Percentiles rank a stretch among this genome's conserved stretches.
phyloP scores from a whole-genome alignment of 2,113 vertebrate genomes.

The Poecile atricapillus region DNA sequence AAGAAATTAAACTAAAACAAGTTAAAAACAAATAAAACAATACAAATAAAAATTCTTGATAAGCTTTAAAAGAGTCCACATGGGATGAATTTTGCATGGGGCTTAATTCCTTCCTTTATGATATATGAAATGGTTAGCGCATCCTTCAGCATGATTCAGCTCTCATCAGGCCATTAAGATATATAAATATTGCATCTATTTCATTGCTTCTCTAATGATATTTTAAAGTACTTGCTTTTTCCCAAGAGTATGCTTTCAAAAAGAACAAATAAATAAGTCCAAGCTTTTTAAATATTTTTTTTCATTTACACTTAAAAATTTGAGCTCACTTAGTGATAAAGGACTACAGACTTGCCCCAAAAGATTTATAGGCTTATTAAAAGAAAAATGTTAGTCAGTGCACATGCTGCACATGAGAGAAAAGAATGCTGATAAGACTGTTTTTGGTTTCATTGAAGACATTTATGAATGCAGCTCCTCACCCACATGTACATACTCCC shows the following conservation, averaged over 20 bases:
- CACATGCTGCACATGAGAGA: background rate
- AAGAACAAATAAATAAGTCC: constrained; percentile 16
- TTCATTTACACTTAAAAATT: background rate
- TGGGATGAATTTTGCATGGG: background rate
- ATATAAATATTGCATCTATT: background rate
- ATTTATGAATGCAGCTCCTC: background rate
- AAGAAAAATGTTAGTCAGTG: background rate
- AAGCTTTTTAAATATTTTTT: background rate
- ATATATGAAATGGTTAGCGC: background rate
- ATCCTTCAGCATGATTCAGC: background rate
- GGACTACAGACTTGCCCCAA: background rate
- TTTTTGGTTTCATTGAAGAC: background rate
- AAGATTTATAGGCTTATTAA: background rate
- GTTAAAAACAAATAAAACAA: background rate
- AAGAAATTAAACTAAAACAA: background rate
- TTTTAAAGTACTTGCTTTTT: background rate
- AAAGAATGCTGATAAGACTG: background rate
- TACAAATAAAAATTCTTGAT: background rate
- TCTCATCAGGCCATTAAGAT: background rate
- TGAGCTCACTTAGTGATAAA: background rate
- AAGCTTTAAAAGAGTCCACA: background rate
- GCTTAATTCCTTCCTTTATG: background rate
- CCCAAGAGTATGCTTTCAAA: background rate
- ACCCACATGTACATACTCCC: background rate
- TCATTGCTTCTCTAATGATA: background rate